Base-by-base conservation (phyloP, 2,797 vertebrate species). In the Pelobates cultripes region DNA sequence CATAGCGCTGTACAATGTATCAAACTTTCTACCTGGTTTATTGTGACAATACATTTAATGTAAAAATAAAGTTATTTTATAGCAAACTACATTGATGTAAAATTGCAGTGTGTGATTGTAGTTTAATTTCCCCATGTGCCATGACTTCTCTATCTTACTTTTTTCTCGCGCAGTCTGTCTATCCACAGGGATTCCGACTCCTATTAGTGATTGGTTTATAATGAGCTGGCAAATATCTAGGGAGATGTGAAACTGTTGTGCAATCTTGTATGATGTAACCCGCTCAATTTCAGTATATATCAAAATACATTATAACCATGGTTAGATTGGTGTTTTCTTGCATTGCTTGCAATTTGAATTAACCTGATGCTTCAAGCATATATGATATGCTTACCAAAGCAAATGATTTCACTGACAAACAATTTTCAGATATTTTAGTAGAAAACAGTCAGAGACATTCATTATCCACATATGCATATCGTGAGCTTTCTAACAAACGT, bases 121-220 rank as follows among this genome's bases (percentile, higher is more conserved):
- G 12, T 70, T 53, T 74, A 53, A 70, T 79, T 75, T 84, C 70
- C 71, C 76, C 82, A 79, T 79, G 70, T 83, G 66, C 76, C 77
- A 75, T 55, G 6, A 44, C 55, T 61, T 79, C 67, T 43, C 57
- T 68, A 70, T 75, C 55, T 70, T 41, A 5, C 7, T 75, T 64
- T 55, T 40, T 75, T 75, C 73, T 79, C 14, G 44, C 47, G 28
- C 12, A 73, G n/a, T 69, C 43, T 42, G 42, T 43, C 43, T 47
- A 68, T 76, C 82, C 43, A 17, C 57, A 0, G 82, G 68, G 82
- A 84, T 15, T 47, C 17, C 53, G 55, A 61, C 53, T 64, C 44
- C 72, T 84, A 76, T 84, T 84, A 79, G 72, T 76, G 73, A 76
- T 72, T 68, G 75, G 67, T 47, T 80, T 55, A 79, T 84, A 80